A percentile compares a stretch with the other conserved stretches of the same genome.
These are phyloP conservation scores for Diceros bicornis DNA, from an alignment of 2,797 vertebrate species.

Conservation along the genomic window DNA sequence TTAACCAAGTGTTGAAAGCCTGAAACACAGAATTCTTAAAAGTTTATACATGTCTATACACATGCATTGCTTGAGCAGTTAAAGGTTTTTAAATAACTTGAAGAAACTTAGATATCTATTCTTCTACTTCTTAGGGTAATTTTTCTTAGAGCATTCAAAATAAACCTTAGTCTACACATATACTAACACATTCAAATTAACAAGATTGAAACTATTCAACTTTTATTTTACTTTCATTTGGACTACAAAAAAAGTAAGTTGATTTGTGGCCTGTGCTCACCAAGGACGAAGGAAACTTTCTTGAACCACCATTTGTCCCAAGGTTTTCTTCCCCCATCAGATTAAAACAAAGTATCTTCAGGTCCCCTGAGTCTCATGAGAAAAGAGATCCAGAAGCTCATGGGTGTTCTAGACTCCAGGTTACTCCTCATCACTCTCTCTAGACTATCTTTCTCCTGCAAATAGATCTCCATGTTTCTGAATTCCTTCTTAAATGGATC, in stretches of 20 bases:
- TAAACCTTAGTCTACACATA: conserved; percentile 32
- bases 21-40: conserved; percentile 74
- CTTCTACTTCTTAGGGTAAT: not conserved
- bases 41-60: conserved; percentile 40
- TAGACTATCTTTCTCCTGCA: not conserved
- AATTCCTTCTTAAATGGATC: not conserved
- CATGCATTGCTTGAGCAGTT: conserved; percentile 55
- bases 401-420: not conserved
- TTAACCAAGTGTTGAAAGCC: conserved; percentile 67
- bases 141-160: conserved; percentile 50
- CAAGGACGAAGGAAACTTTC: not conserved
- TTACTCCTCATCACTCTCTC: not conserved
- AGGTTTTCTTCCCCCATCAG: conserved; percentile 4
- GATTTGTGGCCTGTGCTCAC: not conserved
- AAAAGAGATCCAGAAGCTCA: not conserved
- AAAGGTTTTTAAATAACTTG: conserved; percentile 37
- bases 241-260: not conserved
- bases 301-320: not conserved
- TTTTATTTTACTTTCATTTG: conserved; percentile 61
- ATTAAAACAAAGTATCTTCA: not conserved
- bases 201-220: conserved; percentile 14
- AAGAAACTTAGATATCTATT: conserved; percentile 37
- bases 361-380: not conserved
- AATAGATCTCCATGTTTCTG: not conserved
- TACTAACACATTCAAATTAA: conserved; percentile 10